Base-by-base conservation (phyloP, 1,140 invertebrate genomes). In the Drosophila asahinai region DNA sequence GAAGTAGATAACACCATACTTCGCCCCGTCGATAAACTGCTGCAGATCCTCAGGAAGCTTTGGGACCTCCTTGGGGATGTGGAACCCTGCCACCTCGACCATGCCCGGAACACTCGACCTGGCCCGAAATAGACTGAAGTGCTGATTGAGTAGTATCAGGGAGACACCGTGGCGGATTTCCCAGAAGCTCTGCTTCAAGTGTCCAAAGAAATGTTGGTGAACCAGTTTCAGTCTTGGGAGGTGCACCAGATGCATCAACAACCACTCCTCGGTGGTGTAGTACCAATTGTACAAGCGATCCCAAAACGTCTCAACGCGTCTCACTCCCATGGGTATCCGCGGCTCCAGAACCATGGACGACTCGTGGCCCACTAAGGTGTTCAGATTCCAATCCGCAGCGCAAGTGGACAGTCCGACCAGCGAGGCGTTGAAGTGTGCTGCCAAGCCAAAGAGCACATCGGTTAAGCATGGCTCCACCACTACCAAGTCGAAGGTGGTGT, bases 1-100 rank as follows among this genome's bases (percentile, higher is more conserved):
- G 55, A 96, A 94, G 36, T 94, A 95, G 2, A 96, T 91, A 1
- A 94, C 94, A 7, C 95, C 95, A 12, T 95, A 65, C 11, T 77
- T 87, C 0, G 95, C 93, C 47, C 93, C 91, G 68, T 95, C 94
- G 27, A 96, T 89, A 25, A 92, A 93, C 40, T 93, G 80, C 75
- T 94, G 86, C 0, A 86, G 63, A 45, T 91, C 94, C 22, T 59
- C 8, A 38, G 93, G 68, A 58, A 95, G 86, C 12, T 67, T 25
- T 80, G 74, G 93, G 15, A 76, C 15, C 9, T 73, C 52, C 93
- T 61, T 95, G 91, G 33, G 95, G 94, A 55, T 93, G 95, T 93
- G 59, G 25, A 90, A 61, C 5, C 86, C 86, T 0, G 47, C 86
- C 12, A 90, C 79, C 17, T 92, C 91, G 5, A 92, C 48, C 22